These are phyloP conservation scores for Bombus fervidus DNA, from an alignment of 1,140 invertebrate species.

Conservation along the genomic window DNA sequence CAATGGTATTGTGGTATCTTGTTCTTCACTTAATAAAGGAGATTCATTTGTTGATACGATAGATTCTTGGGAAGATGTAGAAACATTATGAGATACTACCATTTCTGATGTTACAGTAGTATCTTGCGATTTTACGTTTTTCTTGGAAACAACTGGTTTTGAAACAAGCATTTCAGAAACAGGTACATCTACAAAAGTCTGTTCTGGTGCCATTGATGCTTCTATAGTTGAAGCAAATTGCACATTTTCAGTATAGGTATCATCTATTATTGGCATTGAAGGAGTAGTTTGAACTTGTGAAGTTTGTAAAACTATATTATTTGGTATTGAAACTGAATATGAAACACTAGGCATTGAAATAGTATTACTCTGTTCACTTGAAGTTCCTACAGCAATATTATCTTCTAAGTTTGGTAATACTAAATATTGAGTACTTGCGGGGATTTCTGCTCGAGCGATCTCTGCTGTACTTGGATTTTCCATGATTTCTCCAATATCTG, in stretches of 20 bases:
- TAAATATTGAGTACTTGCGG: conserved; percentile 72
- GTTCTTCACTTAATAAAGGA: conserved; percentile 16
- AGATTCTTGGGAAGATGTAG: conserved; percentile 56
- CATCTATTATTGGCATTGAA: conserved; percentile 81
- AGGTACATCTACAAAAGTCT: conserved; percentile 66
- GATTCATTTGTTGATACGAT: conserved; percentile 44
- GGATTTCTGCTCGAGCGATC: conserved; percentile 57
- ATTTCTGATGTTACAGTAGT: conserved; percentile 60
- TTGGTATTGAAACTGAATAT: conserved; percentile 77
- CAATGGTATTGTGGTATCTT: conserved; percentile 30
- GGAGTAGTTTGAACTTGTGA: conserved; percentile 76
- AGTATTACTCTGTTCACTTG: conserved; percentile 32
- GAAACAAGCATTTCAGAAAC: conserved; percentile 74
- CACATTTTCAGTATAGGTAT: conserved; percentile 69
- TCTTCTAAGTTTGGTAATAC: conserved; percentile 74
- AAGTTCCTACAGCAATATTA: conserved; percentile 65
- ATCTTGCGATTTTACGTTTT: conserved; percentile 49
- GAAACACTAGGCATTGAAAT: conserved; percentile 61
- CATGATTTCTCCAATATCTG: conserved; percentile 76
- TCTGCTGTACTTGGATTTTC: conserved; percentile 57
- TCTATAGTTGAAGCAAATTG: conserved; percentile 64
- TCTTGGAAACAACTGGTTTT: conserved; percentile 55
- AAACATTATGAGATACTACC: conserved; percentile 41
- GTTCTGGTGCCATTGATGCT: conserved; percentile 53
- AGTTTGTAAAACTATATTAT: conserved; percentile 69